These are phyloP conservation scores for Glyphotaelius pellucidus DNA, from an alignment of 2,888 invertebrate genomes.

Conservation along the genomic window DNA sequence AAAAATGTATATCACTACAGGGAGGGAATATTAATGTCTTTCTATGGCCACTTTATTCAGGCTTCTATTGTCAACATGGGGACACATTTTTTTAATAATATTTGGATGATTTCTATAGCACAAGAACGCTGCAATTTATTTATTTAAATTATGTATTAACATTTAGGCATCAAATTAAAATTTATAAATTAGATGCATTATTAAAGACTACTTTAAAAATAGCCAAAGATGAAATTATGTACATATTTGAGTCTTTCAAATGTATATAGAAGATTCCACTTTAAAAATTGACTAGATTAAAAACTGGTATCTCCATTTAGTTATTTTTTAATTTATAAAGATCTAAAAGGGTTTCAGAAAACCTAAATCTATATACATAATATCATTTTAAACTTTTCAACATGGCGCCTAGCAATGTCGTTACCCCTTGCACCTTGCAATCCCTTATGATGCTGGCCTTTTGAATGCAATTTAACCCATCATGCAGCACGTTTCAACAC, in stretches of 20 bases:
- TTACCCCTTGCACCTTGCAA: background rate
- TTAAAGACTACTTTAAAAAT: background rate
- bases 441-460: no score
- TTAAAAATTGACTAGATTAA: conserved; percentile 2
- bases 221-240: background rate
- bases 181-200: background rate
- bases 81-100: background rate
- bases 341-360: background rate
- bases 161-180: background rate
- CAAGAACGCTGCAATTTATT: no score
- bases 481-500: no score
- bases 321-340: no score
- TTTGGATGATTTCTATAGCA: no score
- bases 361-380: background rate
- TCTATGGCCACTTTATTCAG: background rate
- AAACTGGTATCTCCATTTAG: no score
- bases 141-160: background rate
- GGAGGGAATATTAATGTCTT: background rate
- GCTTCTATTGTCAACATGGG: background rate
- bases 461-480: no score
- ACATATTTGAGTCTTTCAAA: background rate
- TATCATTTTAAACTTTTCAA: background rate
- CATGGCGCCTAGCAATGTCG: no score
- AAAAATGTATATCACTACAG: background rate
- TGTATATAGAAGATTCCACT: background rate